Base-by-base conservation (phyloP, 1,140 invertebrate genomes). In the Armadillidium nasatum region DNA sequence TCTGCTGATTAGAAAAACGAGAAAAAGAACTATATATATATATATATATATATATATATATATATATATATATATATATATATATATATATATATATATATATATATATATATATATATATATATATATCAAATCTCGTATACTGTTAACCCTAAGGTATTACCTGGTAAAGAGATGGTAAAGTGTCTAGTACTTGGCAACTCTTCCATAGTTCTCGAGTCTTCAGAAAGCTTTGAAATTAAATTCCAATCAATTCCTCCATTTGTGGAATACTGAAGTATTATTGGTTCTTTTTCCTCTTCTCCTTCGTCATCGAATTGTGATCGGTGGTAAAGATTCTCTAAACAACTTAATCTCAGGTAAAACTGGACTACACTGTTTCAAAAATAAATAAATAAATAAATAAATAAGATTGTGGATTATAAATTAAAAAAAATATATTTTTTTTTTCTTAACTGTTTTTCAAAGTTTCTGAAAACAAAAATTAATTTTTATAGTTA, bases 161-260 rank as follows among this genome's bases (percentile, higher is more conserved):
- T 73, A 80, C 79, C 79, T 67, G 81, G 81, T 11, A 81, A 67
- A 60, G 75, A 43, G 0, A 81, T 23, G 7, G 79, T 78, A 71
- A 72, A 46, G 44, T 80, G 77, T 54, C 74, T 70, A 15, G 76
- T 77, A 45, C 67, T 70, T 22, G 60, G 68, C 11, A 54, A 60
- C 33, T 44, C 74, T 44, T 74, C 11, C 2, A 70, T 33, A 11
- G 23, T n/a, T 10, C 70, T 50, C 21, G 73, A 82, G 72, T 86
- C 83, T 7, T 85, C 83, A 13, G 83, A 84, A 9, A 95, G 86
- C 85, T 96, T 93, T 13, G 92, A 90, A 81, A 98, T 95, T 11
- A 98, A 88, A 4, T 80, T 80, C 86, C 86, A 87, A 7, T 82
- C 81, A 0, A 86, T 82, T 7, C 85, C 85, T 9, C 84, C 85